phyloP scores from a whole-genome alignment of 2,888 invertebrate genomes.

The Tuta absoluta region DNA sequence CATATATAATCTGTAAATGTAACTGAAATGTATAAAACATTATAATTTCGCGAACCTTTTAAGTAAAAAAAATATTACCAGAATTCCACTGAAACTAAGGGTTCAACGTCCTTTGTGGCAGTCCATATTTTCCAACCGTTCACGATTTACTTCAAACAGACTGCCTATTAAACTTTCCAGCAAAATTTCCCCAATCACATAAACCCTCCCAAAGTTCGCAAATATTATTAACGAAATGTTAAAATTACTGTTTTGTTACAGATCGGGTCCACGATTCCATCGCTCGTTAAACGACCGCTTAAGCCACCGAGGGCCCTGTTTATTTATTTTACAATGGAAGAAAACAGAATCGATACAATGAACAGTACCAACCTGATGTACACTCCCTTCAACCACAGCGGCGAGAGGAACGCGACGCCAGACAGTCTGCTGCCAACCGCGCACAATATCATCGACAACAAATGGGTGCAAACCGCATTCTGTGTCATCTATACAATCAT shows the following conservation, averaged over 20 bases:
- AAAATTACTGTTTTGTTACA: slow-evolving; percentile 34
- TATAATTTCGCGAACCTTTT: not conserved
- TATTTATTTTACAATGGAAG: slow-evolving; percentile 25
- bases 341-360: slow-evolving; percentile 51
- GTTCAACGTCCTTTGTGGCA: not conserved
- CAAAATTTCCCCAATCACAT: slow-evolving; percentile 23
- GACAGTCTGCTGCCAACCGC: slow-evolving; percentile 47
- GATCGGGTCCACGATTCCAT: slow-evolving; percentile 30
- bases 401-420: slow-evolving; percentile 52
- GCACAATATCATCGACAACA: slow-evolving; percentile 83
- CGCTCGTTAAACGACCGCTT: slow-evolving; percentile 26
- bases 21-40: no score
- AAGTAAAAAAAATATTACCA: not conserved
- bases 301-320: slow-evolving; percentile 25
- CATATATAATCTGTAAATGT: no score
- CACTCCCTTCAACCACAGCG: slow-evolving; percentile 46
- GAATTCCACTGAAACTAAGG: not conserved
- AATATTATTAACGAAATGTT: slow-evolving; percentile 24
- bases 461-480: slow-evolving; percentile 86
- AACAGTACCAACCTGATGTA: slow-evolving; percentile 59
- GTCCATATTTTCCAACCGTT: not conserved
- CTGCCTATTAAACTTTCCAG: slow-evolving; percentile 21
- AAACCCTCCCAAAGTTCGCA: slow-evolving; percentile 19
- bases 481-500: slow-evolving; percentile 90
- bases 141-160: slow-evolving; percentile 17